Percentiles rank a stretch among this genome's conserved stretches.
These are phyloP conservation scores for Gorsachius magnificus DNA, from an alignment of 2,797 vertebrate species.

Conservation along the genomic window DNA sequence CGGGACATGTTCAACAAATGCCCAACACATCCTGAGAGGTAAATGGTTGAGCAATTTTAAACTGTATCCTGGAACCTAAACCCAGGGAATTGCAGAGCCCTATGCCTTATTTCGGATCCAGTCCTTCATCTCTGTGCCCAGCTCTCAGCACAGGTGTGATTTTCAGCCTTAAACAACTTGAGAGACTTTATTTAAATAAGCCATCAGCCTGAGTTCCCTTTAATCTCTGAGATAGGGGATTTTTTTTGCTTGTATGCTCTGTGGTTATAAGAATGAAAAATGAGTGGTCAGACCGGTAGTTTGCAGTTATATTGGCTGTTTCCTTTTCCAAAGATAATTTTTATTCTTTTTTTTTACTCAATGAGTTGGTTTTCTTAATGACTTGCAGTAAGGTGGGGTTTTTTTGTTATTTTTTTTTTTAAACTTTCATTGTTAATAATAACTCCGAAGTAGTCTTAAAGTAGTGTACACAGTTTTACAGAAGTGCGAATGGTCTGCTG, in stretches of 20 bases:
- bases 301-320: slow-evolving; percentile 56
- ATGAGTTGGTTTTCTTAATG: slow-evolving; percentile 48
- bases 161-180: slow-evolving; percentile 37
- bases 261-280: slow-evolving; percentile 63
- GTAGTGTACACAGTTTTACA: neutral
- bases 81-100: neutral
- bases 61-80: neutral
- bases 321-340: slow-evolving; percentile 49
- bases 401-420: neutral
- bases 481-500: neutral
- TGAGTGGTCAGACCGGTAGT: slow-evolving; percentile 30
- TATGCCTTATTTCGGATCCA: rapidly evolving
- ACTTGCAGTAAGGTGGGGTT: neutral
- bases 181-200: slow-evolving; percentile 47
- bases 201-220: neutral
- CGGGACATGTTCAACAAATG: neutral
- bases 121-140: neutral
- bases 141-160: slow-evolving; percentile 11
- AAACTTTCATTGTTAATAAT: slow-evolving; percentile 49
- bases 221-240: slow-evolving; percentile 19
- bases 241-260: slow-evolving; percentile 43
- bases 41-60: neutral
- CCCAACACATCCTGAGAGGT: neutral
- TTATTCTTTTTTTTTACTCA: slow-evolving; percentile 14
- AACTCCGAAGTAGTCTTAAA: neutral